Evolutionary conservation across 2,797 vertebrate species (phyloP).

Genomic region (Coilia nasus): DNA sequence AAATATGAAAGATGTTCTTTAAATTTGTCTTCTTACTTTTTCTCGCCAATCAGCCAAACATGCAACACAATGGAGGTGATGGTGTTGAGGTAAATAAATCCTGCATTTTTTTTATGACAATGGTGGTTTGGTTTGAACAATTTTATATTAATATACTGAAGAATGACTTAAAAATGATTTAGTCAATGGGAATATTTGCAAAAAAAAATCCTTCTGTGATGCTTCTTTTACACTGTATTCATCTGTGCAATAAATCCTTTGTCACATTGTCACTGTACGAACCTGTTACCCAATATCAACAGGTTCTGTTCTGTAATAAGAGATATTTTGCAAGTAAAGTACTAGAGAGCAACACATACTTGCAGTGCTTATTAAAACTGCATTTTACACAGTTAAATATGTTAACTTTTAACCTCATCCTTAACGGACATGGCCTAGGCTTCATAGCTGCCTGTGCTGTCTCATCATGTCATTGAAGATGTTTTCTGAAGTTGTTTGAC

Average conservation of each 20-base stretch:
- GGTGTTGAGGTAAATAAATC: neutral
- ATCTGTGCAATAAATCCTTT: conserved; percentile 21
- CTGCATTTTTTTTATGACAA: neutral
- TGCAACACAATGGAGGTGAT: neutral
- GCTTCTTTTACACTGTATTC: conserved; percentile 7
- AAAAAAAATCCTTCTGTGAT: neutral
- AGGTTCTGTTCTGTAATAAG: neutral
- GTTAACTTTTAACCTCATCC: conserved; percentile 12
- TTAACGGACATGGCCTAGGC: conserved; percentile 15
- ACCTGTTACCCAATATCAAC: neutral
- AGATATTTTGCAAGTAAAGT: neutral
- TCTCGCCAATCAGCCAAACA: neutral
- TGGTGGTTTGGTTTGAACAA: neutral
- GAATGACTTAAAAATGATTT: neutral
- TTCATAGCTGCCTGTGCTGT: conserved; percentile 43
- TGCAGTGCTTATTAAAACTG: neutral
- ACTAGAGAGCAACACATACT: neutral
- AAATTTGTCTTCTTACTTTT: conserved; percentile 47
- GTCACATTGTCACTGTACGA: neutral
- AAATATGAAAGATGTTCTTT: conserved; percentile 1
- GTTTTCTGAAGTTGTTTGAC: conserved; percentile 68
- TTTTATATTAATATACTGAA: neutral
- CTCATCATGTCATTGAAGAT: conserved; percentile 63
- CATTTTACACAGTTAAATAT: conserved; percentile 18
- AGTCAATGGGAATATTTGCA: conserved; percentile 42